Evolutionary conservation across 2,797 vertebrate species (phyloP), one percentile per base, ranked within the genome.

Genomic region (Propithecus perrieri): DNA sequence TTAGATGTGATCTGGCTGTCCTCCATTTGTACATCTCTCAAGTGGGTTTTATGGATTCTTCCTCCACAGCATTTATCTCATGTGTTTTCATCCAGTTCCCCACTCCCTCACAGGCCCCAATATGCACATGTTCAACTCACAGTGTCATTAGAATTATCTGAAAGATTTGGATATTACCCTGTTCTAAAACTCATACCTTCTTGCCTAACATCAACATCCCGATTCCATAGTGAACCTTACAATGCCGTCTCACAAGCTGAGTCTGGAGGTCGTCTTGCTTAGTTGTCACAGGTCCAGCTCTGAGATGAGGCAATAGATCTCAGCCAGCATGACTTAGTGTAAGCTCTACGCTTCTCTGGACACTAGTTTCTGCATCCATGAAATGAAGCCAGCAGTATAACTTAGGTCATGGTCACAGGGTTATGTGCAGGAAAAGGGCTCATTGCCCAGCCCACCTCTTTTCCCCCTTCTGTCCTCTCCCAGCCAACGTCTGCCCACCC

Each of bases 301-400:
- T 4, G 7, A 14, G 22, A 10, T 2, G 33, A 53, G 72, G 71
- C 3, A 22, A 20, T 30, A 78, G 22, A 13, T 12, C 26, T 38
- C 7, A 4, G 17, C n/a, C 20, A 48, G 33, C 14, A 55, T 0
- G 2, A 61, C 3, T 5, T 12, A 13, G 5, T 79, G 28, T 0
- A 33, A 87, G 7, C 17, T 26, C 10, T 33, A 0, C 1, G 0
- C 13, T 20, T 53, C n/a, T 35, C 41, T 48, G 30, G 18, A 10
- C 20, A 10, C 28, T n/a, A 38, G 7, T 38, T 59, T 41, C 53
- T 14, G 9, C 20, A 5, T 33, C 12, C 15, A 15, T 0, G 3
- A 5, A 22, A 35, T 10, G 8, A 65, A 22, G 41, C 46, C 43
- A 41, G 3, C 2, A 2, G 4, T 15, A n/a, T 26, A 41, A n/a